Percentiles rank a stretch among this genome's conserved stretches.
Conservation (phyloP, 2,113 vertebrate genomes). For the Myrmophylax atrothorax region DNA sequence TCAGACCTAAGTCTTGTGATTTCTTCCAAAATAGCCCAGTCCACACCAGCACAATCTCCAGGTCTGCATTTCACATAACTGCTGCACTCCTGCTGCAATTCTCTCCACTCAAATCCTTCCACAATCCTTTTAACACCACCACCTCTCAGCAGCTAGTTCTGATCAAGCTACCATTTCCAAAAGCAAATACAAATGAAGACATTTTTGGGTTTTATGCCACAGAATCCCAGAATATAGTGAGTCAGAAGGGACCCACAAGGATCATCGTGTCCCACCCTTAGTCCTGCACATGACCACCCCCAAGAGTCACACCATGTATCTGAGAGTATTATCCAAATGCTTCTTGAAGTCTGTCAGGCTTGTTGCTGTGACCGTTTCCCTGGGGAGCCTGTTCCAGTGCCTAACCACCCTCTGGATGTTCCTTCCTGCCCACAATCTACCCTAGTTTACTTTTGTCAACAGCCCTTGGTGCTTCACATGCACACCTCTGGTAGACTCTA, state of each 20-base stretch:
- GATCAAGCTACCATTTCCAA: neutral
- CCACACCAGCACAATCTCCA: neutral
- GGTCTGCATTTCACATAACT: neutral
- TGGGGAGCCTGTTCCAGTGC: neutral
- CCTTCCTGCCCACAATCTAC: neutral
- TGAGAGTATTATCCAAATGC: too few species aligned
- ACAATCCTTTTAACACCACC: neutral
- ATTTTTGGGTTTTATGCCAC: neutral
- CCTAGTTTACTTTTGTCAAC: neutral
- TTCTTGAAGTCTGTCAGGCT: neutral
- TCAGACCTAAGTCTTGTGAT: neutral
- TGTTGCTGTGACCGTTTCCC: neutral
- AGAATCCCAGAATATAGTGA: neutral
- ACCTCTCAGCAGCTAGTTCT: neutral
- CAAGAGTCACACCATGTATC: neutral
- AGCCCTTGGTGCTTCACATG: neutral
- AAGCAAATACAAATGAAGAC: neutral
- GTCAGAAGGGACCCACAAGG: neutral
- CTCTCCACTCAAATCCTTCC: neutral
- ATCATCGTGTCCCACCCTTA: neutral
- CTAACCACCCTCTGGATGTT: neutral
- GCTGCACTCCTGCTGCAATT: neutral
- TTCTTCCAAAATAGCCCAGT: neutral
- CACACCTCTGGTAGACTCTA: neutral
- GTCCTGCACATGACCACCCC: neutral